Conservation (phyloP, 2,888 invertebrate species). For the Tanypteryx hageni region DNA sequence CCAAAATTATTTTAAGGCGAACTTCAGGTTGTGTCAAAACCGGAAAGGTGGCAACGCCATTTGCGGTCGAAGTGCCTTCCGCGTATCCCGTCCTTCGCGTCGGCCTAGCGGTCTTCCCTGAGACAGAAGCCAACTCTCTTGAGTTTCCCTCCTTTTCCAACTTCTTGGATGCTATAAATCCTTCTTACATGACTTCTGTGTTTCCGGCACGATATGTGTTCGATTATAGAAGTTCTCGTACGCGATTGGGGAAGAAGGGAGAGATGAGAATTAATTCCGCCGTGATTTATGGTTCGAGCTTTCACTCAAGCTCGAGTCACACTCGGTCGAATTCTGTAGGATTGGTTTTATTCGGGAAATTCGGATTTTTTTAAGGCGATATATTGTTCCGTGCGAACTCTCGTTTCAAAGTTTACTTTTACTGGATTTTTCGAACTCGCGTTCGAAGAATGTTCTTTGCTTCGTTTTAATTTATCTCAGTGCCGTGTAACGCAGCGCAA, state of each 20-base stretch:
- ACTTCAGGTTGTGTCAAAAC: not conserved
- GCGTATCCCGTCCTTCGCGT: slow-evolving; percentile 12
- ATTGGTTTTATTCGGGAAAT: slow-evolving; percentile 44
- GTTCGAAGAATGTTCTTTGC: not conserved
- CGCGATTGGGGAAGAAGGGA: not conserved
- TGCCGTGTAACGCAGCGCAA: no score
- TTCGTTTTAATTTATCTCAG: no score
- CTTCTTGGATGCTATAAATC: slow-evolving; percentile 45
- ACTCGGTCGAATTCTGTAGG: slow-evolving; percentile 14
- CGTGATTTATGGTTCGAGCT: slow-evolving; percentile 48
- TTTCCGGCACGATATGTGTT: slow-evolving; percentile 54
- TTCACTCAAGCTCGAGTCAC: slow-evolving; percentile 38
- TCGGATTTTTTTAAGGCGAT: not conserved
- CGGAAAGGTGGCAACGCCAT: not conserved
- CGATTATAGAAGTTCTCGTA: slow-evolving; percentile 44
- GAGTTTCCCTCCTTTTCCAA: not conserved
- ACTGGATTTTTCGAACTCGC: not conserved
- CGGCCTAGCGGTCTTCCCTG: not conserved
- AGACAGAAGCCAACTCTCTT: not conserved
- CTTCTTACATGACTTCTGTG: slow-evolving; percentile 38
- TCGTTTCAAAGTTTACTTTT: not conserved
- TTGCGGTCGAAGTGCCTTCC: slow-evolving; percentile 39
- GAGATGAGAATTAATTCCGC: slow-evolving; percentile 48
- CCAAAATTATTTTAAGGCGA: no score
- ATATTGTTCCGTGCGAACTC: not conserved